These are phyloP conservation scores for Hydra vulgaris DNA, from an alignment of 30 jellyfish, hydroid and myxozoan species.

Conservation along the genomic window DNA sequence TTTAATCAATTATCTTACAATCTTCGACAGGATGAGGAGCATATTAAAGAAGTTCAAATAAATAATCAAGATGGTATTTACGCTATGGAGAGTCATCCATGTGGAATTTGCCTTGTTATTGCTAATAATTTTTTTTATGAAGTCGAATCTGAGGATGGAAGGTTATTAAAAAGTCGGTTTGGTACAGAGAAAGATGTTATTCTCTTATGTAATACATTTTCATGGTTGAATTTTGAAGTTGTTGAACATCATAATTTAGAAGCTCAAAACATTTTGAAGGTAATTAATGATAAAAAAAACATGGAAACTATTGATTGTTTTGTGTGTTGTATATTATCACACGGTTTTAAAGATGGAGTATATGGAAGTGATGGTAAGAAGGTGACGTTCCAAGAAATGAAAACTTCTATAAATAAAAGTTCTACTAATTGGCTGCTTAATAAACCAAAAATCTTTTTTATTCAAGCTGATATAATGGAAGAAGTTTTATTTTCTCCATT, in stretches of 20 bases:
- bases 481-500: neutral
- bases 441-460: constrained; percentile 23
- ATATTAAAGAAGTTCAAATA: no score
- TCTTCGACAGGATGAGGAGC: no score
- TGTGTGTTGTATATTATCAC: constrained; percentile 30
- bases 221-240: constrained; percentile 17
- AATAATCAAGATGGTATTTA: neutral
- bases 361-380: constrained; percentile 21
- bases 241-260: neutral
- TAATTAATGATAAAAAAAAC: neutral
- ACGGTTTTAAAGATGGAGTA: constrained; percentile 28
- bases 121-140: neutral
- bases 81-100: neutral
- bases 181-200: constrained; percentile 20
- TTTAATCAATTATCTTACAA: no score
- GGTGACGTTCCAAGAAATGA: constrained; percentile 1
- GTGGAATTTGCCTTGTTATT: constrained; percentile 13
- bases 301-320: constrained; percentile 5
- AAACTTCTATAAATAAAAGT: neutral
- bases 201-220: neutral
- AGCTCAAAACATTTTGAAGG: neutral
- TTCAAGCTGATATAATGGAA: constrained; percentile 16
- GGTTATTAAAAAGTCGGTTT: neutral
- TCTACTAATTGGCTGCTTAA: neutral
- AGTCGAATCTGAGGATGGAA: constrained; percentile 3